Percentiles rank a stretch among this genome's conserved stretches.
Evolutionary conservation across 2,113 vertebrate species (phyloP).

Genomic region (Dermatemys mawii): DNA sequence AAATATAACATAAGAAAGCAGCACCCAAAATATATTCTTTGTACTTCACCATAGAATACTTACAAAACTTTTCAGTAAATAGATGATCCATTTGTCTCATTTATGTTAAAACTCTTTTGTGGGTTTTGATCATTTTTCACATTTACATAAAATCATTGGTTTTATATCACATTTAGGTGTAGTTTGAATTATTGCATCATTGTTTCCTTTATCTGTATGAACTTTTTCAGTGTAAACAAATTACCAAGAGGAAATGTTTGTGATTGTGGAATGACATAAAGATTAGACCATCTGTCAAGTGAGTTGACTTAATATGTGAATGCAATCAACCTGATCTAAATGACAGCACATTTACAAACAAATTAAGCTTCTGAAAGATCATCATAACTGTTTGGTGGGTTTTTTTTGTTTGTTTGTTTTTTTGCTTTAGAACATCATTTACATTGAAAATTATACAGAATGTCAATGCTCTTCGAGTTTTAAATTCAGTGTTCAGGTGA

Average conservation of each 20-base stretch:
- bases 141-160: rapidly evolving
- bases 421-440: neutral
- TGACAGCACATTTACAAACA: neutral
- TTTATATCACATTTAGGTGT: rapidly evolving
- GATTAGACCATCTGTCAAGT: neutral
- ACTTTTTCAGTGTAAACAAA: neutral
- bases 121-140: rapidly evolving
- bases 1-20: neutral
- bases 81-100: rapidly evolving
- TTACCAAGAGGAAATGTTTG: neutral
- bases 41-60: neutral
- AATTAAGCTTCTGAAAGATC: neutral
- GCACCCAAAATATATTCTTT: rapidly evolving
- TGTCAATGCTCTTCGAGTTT: rapidly evolving
- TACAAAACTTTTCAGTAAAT: neutral
- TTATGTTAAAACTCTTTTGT: neutral
- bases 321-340: neutral
- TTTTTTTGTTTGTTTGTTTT: too few relatives aligned
- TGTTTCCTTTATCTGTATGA: rapidly evolving
- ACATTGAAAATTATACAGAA: neutral
- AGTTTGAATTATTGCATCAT: rapidly evolving
- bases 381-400: neutral
- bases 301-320: slow-evolving; percentile 24
- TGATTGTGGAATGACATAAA: neutral
- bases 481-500: rapidly evolving